A percentile compares a stretch with the other conserved stretches of the same genome.
Conservation (phyloP, 2,888 invertebrate species). For the Trisateles emortualis region DNA sequence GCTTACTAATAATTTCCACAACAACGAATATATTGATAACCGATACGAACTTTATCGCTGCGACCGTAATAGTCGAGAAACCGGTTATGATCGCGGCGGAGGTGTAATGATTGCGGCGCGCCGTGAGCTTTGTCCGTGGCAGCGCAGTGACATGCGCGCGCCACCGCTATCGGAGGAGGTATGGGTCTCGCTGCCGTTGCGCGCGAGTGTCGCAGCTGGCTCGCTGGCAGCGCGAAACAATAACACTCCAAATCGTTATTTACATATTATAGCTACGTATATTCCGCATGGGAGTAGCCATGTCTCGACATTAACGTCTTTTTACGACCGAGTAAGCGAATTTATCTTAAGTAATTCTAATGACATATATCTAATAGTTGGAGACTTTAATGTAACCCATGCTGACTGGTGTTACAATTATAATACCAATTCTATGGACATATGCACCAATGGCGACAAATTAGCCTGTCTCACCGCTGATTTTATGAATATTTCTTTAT, state of each 20-base stretch:
- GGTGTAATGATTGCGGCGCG: slow-evolving; percentile 8
- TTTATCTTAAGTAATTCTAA: background rate
- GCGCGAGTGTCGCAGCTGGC: background rate
- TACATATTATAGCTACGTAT: slow-evolving; percentile 3
- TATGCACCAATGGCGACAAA: background rate
- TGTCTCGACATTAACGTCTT: background rate
- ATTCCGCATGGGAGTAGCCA: slow-evolving; percentile 1
- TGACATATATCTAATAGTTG: background rate
- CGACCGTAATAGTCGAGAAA: slow-evolving; percentile 6
- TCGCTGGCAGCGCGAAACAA: background rate
- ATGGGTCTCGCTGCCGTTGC: background rate
- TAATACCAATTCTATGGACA: background rate
- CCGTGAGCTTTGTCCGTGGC: background rate
- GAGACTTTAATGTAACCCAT: background rate
- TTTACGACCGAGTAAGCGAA: slow-evolving; percentile 4
- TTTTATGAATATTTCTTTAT: slow-evolving; percentile 3
- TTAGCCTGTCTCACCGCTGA: background rate
- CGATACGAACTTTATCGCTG: slow-evolving; percentile 10
- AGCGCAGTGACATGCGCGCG: background rate
- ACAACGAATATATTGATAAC: slow-evolving; percentile 3
- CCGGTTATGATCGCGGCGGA: slow-evolving; percentile 6
- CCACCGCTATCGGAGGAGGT: slow-evolving; percentile 1
- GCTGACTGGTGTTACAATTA: background rate
- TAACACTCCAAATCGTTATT: background rate
- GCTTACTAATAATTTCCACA: slow-evolving; percentile 2